Evolutionary conservation across 2,888 invertebrate genomes (phyloP), one percentile per base, ranked within the genome.

Genomic region (Atethmia centrago): DNA sequence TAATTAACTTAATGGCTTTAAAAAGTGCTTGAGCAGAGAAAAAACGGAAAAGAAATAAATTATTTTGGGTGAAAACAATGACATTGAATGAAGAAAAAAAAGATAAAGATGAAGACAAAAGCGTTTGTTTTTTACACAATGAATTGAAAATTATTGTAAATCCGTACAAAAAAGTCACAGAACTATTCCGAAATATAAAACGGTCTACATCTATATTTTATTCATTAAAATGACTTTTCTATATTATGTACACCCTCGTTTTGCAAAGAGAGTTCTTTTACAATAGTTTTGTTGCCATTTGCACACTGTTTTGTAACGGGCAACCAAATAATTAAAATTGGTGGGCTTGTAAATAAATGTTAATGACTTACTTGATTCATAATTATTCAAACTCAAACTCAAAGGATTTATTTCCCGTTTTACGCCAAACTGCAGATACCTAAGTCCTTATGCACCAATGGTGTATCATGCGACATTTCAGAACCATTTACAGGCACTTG

Each of bases 1-100:
- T 80, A 79, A 86, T 86, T 85, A 82, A 72, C 67, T 82, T 84
- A 84, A 83, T 84, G 83, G 69, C 70, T 73, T 85, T 77, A 79
- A 71, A 82, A 83, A 83, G 74, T 70, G 72, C 76, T 71, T 55
- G 61, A 70, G 72, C 40, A 55, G 40, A 56, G 56, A 82, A 83
- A 51, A 83, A 77, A 69, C 59, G 55, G 55, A 77, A 73, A 61
- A 42, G 25, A 51, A 77, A 79, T 74, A 74, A 80, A 73, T 80
- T 80, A 77, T 71, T 63, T 74, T 36, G n/a, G 12, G 36, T 28
- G 55, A 58, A 79, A 76, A 77, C 53, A 75, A 69, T 76, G 67
- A 63, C 61, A 73, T 71, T 63, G 55, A 73, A 71, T 68, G 36
- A 12, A 51, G 56, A 12, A 77, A n/a, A n/a, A n/a, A n/a, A n/a